Evolutionary conservation across 1,140 invertebrate genomes (phyloP).

Genomic region (Drosophila nikananu): DNA sequence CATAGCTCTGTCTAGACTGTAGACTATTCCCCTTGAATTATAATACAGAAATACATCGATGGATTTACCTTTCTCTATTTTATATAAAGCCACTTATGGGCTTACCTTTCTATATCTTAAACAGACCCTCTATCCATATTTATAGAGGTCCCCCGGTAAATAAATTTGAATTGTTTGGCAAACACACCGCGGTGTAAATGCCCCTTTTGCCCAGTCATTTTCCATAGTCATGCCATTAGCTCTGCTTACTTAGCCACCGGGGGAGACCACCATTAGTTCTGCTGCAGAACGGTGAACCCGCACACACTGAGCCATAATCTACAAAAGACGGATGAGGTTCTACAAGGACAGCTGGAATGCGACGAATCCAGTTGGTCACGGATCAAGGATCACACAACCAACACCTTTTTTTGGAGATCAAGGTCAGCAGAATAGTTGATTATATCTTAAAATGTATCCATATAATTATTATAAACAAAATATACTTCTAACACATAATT

Average conservation of each 20-base stretch:
- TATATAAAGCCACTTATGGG: background rate
- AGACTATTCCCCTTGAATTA: background rate
- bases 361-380: constrained; percentile 66
- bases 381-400: constrained; percentile 21
- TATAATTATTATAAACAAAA: too few relatives aligned
- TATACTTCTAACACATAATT: too few relatives aligned
- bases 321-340: constrained; percentile 21
- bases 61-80: background rate
- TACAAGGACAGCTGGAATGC: constrained; percentile 52
- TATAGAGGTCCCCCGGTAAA: constrained; percentile 10
- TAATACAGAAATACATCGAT: background rate
- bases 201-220: constrained; percentile 7
- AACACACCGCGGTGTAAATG: constrained; percentile 19
- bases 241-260: constrained; percentile 36
- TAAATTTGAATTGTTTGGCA: constrained; percentile 45
- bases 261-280: constrained; percentile 42
- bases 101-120: background rate
- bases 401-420: background rate
- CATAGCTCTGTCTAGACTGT: background rate
- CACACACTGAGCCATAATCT: background rate
- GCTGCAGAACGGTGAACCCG: constrained; percentile 23
- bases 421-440: background rate
- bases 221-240: constrained; percentile 33
- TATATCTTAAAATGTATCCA: too few relatives aligned
- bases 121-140: background rate